Conservation (phyloP, 2,797 vertebrate species). For the Phataginus tricuspis region DNA sequence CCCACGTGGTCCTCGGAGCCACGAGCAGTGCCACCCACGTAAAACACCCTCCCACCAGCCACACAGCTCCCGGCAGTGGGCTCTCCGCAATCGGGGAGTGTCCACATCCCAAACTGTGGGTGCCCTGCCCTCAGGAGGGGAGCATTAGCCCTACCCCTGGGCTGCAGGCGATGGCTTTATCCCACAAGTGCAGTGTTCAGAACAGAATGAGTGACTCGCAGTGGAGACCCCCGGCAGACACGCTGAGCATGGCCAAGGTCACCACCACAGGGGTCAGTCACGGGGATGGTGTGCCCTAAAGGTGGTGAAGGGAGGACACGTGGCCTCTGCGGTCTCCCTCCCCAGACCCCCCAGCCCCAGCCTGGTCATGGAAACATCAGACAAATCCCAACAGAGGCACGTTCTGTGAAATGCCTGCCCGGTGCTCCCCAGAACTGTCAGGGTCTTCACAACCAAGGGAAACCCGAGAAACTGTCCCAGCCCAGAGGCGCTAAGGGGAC, state of each 20-base stretch:
- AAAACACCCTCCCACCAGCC: accelerated
- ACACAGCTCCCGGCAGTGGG: accelerated
- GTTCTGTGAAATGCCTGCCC: accelerated
- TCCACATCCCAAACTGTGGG: accelerated
- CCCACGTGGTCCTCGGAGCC: accelerated
- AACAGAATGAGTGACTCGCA: accelerated
- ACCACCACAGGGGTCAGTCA: accelerated
- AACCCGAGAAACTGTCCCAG: accelerated
- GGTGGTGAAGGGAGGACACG: accelerated
- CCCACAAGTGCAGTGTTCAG: accelerated
- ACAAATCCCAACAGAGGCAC: accelerated
- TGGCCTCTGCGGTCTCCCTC: accelerated
- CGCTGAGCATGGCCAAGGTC: accelerated
- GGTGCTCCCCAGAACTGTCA: accelerated
- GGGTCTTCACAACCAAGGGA: not conserved
- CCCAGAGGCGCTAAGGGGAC: not conserved
- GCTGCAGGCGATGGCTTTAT: accelerated
- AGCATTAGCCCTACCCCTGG: not conserved
- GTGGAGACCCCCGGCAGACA: accelerated
- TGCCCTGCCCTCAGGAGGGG: not conserved
- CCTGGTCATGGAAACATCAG: accelerated
- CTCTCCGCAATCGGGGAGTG: accelerated
- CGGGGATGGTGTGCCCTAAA: accelerated
- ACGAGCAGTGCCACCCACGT: accelerated
- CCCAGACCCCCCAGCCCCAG: accelerated